phyloP scores from a whole-genome alignment of 1,140 invertebrate genomes.

The Vanessa tameamea region DNA sequence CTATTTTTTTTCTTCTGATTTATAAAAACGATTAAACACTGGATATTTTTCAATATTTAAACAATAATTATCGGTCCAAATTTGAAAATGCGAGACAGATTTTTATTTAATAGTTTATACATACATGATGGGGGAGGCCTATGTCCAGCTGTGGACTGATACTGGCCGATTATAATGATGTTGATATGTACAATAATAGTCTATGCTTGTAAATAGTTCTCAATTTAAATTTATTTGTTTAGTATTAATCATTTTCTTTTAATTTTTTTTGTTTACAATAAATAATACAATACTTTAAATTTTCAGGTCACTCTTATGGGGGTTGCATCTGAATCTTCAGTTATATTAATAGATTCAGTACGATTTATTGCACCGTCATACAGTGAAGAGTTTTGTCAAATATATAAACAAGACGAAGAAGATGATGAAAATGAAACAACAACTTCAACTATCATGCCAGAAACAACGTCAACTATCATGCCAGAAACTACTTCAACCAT shows the following conservation, averaged over 20 bases:
- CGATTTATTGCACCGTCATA: constrained; percentile 36
- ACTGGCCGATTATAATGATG: too few relatives aligned
- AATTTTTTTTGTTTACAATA: neutral
- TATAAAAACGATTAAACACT: too few relatives aligned
- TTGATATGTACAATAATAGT: too few relatives aligned
- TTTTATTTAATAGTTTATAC: too few relatives aligned
- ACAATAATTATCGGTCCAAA: too few relatives aligned
- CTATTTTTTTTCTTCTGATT: too few relatives aligned
- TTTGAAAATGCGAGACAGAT: too few relatives aligned
- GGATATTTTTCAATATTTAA: too few relatives aligned
- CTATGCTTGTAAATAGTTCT: too few relatives aligned
- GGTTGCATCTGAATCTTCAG: constrained; percentile 18
- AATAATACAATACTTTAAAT: neutral
- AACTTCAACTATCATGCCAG: neutral
- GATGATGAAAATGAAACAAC: neutral
- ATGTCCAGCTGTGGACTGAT: too few relatives aligned
- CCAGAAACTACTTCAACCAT: neutral
- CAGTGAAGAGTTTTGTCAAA: constrained; percentile 27
- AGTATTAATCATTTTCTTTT: neutral
- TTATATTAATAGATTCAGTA: constrained; percentile 38
- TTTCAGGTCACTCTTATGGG: constrained; percentile 43
- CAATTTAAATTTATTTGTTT: neutral
- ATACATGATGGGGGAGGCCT: too few relatives aligned
- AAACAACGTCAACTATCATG: too few relatives aligned
- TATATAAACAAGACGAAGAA: constrained; percentile 24